These are phyloP conservation scores for Strongylocentrotus purpuratus DNA, from an alignment of 35 echinoderm and acorn worm genomes.

Conservation along the genomic window DNA sequence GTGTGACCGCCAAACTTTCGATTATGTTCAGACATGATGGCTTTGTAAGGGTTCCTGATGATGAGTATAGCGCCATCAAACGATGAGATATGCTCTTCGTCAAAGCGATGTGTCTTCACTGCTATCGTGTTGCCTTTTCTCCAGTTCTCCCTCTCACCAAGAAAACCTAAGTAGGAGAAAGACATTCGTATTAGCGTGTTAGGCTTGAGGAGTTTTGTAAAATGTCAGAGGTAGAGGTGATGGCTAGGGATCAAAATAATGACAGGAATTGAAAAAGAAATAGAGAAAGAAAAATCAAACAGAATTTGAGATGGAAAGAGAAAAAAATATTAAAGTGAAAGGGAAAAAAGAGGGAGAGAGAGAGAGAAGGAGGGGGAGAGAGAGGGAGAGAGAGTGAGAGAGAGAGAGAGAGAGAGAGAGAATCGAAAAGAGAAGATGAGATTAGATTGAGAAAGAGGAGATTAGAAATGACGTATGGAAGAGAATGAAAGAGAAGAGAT, in stretches of 20 bases:
- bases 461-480: neutral
- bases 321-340: neutral
- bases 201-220: no score
- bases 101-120: slow-evolving; percentile 84
- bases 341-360: neutral
- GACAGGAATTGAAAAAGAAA: no score
- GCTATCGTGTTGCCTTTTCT: slow-evolving; percentile 81
- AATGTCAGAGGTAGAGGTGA: no score
- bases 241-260: no score
- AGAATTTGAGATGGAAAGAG: no score
- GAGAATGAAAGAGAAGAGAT: neutral
- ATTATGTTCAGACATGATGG: slow-evolving; percentile 95
- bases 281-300: neutral
- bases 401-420: no score
- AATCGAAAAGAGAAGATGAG: no score
- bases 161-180: slow-evolving; percentile 65
- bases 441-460: neutral
- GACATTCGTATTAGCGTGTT: no score
- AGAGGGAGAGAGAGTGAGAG: no score
- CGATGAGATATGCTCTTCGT: slow-evolving; percentile 72
- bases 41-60: slow-evolving; percentile 94
- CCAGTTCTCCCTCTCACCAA: slow-evolving; percentile 87
- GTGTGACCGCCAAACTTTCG: slow-evolving; percentile 96
- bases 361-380: neutral
- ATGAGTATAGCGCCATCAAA: slow-evolving; percentile 79